Percentiles rank a stretch among this genome's conserved stretches.
Conservation (phyloP, 2,888 invertebrate genomes). For the Eupithecia inturbata region DNA sequence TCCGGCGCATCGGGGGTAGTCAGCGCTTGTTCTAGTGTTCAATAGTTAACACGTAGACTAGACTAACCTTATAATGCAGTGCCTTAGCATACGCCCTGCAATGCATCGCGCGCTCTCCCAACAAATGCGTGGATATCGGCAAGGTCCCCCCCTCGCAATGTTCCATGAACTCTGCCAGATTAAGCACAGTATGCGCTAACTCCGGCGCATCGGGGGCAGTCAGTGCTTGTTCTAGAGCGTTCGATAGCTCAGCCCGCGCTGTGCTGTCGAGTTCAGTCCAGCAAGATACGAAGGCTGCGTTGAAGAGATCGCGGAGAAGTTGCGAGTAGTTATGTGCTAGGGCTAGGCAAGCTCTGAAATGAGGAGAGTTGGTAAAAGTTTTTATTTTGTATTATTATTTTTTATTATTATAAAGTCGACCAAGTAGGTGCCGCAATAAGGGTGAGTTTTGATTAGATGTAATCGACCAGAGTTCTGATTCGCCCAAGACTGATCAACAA, state of each 20-base stretch:
- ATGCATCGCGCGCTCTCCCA: conserved; percentile 97
- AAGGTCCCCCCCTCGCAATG: conserved; percentile 98
- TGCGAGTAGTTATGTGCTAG: conserved; percentile 97
- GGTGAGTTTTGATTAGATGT: neutral
- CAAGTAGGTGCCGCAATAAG: neutral
- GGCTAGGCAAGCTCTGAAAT: conserved; percentile 91
- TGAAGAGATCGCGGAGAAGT: conserved; percentile 97
- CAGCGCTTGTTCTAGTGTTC: conserved; percentile 92
- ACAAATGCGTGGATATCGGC: conserved; percentile 92
- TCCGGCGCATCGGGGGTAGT: conserved; percentile 97
- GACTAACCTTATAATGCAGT: conserved; percentile 82
- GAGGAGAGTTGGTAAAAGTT: neutral
- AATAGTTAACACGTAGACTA: conserved; percentile 81
- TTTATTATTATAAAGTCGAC: neutral
- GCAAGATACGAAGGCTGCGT: conserved; percentile 99
- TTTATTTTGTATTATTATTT: too few species aligned
- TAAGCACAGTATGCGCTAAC: conserved; percentile 97
- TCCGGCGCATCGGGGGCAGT: conserved; percentile 97
- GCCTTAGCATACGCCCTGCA: conserved; percentile 91
- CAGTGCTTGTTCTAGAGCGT: conserved; percentile 94
- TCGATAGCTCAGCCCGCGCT: conserved; percentile 93
- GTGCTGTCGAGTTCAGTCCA: conserved; percentile 96
- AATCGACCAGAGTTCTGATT: neutral
- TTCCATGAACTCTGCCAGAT: conserved; percentile 99
- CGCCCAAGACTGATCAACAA: neutral